phyloP scores from a whole-genome alignment of 2,888 invertebrate species.

The Exephanes ischioxanthus region DNA sequence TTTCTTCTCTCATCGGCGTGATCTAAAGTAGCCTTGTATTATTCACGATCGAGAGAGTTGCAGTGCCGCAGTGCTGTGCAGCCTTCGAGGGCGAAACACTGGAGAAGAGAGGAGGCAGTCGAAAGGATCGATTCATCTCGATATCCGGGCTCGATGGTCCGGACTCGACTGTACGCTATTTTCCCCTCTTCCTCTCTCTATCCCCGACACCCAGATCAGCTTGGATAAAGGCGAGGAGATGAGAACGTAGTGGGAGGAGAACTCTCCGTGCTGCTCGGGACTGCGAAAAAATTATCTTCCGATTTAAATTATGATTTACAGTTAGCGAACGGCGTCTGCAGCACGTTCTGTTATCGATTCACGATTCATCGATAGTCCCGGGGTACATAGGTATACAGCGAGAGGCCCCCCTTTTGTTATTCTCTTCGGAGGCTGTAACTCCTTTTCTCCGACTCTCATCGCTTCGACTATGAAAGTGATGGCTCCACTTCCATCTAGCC shows the following conservation, averaged over 20 bases:
- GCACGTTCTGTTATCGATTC: slow-evolving; percentile 64
- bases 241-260: slow-evolving; percentile 54
- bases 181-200: slow-evolving; percentile 21
- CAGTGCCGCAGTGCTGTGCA: slow-evolving; percentile 57
- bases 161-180: slow-evolving; percentile 45
- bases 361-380: slow-evolving; percentile 70
- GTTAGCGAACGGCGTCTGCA: slow-evolving; percentile 71
- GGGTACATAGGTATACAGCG: slow-evolving; percentile 16
- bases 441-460: slow-evolving; percentile 63
- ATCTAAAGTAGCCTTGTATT: slow-evolving; percentile 50
- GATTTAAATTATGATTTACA: slow-evolving; percentile 77
- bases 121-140: slow-evolving; percentile 77
- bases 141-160: slow-evolving; percentile 72
- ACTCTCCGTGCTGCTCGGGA: slow-evolving; percentile 54
- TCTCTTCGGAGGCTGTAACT: slow-evolving; percentile 28
- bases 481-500: slow-evolving; percentile 44
- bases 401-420: slow-evolving; percentile 31
- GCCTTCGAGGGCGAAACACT: slow-evolving; percentile 9
- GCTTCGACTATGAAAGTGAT: slow-evolving; percentile 58
- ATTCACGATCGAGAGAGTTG: slow-evolving; percentile 72
- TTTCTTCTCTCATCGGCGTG: slow-evolving; percentile 40
- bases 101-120: slow-evolving; percentile 41
- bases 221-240: slow-evolving; percentile 66
- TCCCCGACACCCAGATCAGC: slow-evolving; percentile 52
- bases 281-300: slow-evolving; percentile 62